Percentiles rank a stretch among this genome's conserved stretches.
Conservation (phyloP, 1,140 invertebrate genomes). For the Drosophila neocordata region DNA sequence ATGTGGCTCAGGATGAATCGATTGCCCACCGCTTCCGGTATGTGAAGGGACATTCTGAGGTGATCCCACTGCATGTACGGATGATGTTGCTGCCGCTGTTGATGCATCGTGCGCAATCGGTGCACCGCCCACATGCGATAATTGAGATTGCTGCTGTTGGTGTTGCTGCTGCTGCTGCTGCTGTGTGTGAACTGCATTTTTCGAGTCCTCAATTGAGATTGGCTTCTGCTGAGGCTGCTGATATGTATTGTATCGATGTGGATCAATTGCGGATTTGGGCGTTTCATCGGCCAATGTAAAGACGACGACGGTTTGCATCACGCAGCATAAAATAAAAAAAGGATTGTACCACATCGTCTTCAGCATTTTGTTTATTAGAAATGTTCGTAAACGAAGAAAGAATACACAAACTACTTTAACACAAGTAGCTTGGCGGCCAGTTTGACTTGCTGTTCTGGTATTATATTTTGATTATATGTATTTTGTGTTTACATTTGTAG, state of each 20-base stretch:
- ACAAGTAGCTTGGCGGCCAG: conserved; percentile 6
- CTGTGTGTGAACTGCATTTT: conserved; percentile 6
- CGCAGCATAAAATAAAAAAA: conserved; percentile 39
- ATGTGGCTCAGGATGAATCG: conserved; percentile 40
- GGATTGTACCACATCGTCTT: conserved; percentile 39
- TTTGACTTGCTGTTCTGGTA: neutral
- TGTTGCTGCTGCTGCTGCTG: conserved; percentile 17
- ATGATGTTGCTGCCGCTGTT: neutral
- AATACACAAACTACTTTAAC: conserved; percentile 9
- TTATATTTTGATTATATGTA: conserved; percentile 6
- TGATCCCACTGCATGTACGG: neutral
- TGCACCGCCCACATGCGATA: conserved; percentile 7
- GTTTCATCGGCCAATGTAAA: conserved; percentile 31
- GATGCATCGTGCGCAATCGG: conserved; percentile 15
- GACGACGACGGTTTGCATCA: conserved; percentile 35
- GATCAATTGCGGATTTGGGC: conserved; percentile 15
- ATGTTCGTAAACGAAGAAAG: neutral
- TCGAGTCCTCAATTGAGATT: conserved; percentile 14
- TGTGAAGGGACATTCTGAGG: conserved; percentile 10
- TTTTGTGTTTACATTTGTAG: conserved; percentile 8
- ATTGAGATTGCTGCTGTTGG: no score
- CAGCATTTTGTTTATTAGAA: conserved; percentile 32
- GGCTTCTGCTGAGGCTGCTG: conserved; percentile 26
- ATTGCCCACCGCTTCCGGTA: conserved; percentile 34
- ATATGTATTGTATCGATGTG: conserved; percentile 39